phyloP scores from a whole-genome alignment of 2,113 vertebrate species.

The Arvicanthis niloticus region DNA sequence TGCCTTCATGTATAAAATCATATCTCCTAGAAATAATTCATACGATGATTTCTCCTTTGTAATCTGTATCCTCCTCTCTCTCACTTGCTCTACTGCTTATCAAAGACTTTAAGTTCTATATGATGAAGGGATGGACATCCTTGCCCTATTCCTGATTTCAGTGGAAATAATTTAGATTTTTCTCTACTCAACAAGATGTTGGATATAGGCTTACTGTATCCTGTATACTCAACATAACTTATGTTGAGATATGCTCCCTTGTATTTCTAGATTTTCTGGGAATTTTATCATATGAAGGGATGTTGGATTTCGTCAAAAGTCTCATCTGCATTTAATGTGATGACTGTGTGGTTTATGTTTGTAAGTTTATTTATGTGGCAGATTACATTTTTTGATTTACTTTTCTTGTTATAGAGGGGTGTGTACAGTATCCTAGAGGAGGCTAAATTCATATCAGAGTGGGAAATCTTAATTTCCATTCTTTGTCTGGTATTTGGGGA shows the following conservation, averaged over 20 bases:
- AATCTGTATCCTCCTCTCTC: not conserved
- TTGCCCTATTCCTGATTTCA: not conserved
- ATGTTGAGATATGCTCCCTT: not conserved
- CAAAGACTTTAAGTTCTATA: not conserved
- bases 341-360: not conserved
- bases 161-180: not conserved
- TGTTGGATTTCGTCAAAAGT: not conserved
- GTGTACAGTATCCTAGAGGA: not conserved
- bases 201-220: not conserved
- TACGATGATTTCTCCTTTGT: not conserved
- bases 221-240: not conserved
- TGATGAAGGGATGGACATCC: not conserved
- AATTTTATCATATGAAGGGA: not conserved
- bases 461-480: not conserved
- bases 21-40: not conserved
- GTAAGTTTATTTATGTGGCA: not conserved
- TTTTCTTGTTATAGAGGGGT: not conserved
- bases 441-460: not conserved
- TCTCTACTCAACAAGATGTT: not conserved
- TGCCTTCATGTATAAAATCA: not conserved
- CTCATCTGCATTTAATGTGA: not conserved
- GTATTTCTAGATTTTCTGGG: not conserved
- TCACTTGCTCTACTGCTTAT: not conserved
- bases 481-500: not conserved
- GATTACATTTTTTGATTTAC: not conserved